These are phyloP conservation scores for Tamias sibiricus DNA, from an alignment of 2,113 vertebrate species.

Conservation along the genomic window DNA sequence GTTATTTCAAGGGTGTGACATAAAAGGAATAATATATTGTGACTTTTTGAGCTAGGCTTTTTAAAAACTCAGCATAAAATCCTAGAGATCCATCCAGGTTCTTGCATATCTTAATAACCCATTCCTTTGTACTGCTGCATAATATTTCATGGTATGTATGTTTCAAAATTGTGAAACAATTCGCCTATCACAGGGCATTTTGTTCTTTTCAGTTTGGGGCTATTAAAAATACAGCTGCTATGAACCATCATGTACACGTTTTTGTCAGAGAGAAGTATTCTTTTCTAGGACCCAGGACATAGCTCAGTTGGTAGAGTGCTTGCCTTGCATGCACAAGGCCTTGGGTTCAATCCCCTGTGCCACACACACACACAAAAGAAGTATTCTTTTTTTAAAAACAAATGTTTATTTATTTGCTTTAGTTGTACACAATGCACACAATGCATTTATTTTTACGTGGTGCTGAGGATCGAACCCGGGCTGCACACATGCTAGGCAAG, in stretches of 20 bases:
- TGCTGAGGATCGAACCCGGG: too few relatives aligned
- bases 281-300: not conserved
- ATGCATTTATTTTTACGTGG: too few relatives aligned
- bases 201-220: not conserved
- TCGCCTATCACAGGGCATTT: not conserved
- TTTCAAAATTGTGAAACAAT: not conserved
- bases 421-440: too few relatives aligned
- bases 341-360: too few relatives aligned
- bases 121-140: conserved; percentile 16
- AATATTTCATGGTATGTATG: conserved; percentile 11
- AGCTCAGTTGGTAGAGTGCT: too few relatives aligned
- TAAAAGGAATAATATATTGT: conserved; percentile 11
- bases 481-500: too few relatives aligned
- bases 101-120: not conserved
- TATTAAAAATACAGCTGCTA: not conserved
- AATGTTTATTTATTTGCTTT: too few relatives aligned
- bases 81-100: not conserved
- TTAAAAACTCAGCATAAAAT: not conserved
- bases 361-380: too few relatives aligned
- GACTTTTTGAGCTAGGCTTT: not conserved
- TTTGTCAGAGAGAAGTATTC: not conserved
- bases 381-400: too few relatives aligned
- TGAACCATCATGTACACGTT: not conserved
- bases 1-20: conserved; percentile 11
- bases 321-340: too few relatives aligned